Base-by-base conservation (phyloP, 2,888 invertebrate genomes). In the Chymomyza caudatula region DNA sequence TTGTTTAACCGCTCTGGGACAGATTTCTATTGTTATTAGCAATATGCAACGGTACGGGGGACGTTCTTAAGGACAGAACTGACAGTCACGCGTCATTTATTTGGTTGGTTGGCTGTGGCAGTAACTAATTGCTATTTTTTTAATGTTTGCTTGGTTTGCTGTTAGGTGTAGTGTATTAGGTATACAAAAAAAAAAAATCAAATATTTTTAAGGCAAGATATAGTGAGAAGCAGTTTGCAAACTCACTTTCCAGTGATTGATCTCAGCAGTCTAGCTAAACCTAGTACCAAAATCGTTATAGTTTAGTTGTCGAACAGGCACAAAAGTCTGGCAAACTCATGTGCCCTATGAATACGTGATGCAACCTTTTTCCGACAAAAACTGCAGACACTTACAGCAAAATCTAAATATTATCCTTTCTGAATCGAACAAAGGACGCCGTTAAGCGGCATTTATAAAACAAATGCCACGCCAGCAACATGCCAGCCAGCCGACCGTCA, bases 401-500 rank as follows among this genome's bases (percentile, higher is more conserved):
- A 83, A 83, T 85, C 84, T 77, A 83, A 83, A 83, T 83, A 84
- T 86, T 86, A 83, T 83, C 87, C 83, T 87, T 83, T 80, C 75
- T 72, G 68, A 74, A 62, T 82, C 83, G 79, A 85, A 86, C 85
- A 86, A 69, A 67, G 53, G 63, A 63, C 66, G 23, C 65, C 55
- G 47, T 42, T 52, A 20, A 20, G 68, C 63, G 71, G 63, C 73
- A 25, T 56, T 63, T 63, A 67, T 67, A 55, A 19, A 37, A 25
- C 56, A 60, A 65, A 67, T 69, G 72, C 47, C 77, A 67, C 59
- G 58, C 59, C 72, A 65, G 85, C 80, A 85, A 82, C 79, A 85
- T 79, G 85, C 73, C 77, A n/a, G 86, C 67, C 69, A 73, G 68
- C 22, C 63, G 49, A 59, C 52, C 55, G 59, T 17, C 60, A 37